Conservation (phyloP, 2,888 invertebrate species). For the Epicampocera succincta region DNA sequence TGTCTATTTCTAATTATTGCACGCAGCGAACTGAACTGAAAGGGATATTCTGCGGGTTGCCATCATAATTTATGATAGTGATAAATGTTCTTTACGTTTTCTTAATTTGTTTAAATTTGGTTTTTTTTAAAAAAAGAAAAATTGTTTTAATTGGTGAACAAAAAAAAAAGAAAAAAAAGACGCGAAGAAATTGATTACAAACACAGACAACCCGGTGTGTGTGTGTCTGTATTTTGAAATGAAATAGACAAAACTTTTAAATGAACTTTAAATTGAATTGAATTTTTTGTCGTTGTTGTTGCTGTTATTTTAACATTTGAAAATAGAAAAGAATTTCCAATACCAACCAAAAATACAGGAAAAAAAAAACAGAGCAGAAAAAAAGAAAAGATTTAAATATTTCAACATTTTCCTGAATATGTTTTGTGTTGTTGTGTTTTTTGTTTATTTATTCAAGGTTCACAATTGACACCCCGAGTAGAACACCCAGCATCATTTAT, state of each 20-base stretch:
- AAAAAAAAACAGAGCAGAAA: neutral
- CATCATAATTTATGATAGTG: constrained; percentile 66
- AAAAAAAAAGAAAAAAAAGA: constrained; percentile 17
- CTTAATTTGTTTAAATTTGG: constrained; percentile 63
- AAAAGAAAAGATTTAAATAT: constrained; percentile 62
- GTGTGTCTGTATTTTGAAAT: too few relatives aligned
- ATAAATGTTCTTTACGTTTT: constrained; percentile 60
- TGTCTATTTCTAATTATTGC: too few relatives aligned
- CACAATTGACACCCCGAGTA: constrained; percentile 66
- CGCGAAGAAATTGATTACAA: neutral
- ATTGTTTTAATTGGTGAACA: constrained; percentile 47
- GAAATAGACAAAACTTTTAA: constrained; percentile 52
- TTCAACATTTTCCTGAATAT: constrained; percentile 58
- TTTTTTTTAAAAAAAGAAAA: too few relatives aligned
- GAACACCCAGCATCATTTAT: constrained; percentile 62
- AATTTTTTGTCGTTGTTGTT: constrained; percentile 15
- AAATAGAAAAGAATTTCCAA: constrained; percentile 31
- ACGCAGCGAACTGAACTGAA: neutral
- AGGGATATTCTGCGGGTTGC: constrained; percentile 63
- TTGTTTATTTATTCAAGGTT: constrained; percentile 68
- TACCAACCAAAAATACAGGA: too few relatives aligned
- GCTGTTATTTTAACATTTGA: neutral
- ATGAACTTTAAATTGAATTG: constrained; percentile 43
- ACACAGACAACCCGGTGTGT: constrained; percentile 27
- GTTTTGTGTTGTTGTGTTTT: constrained; percentile 44